phyloP scores from a whole-genome alignment of 53 echinoderm and acorn worm species.

The Crossaster papposus region DNA sequence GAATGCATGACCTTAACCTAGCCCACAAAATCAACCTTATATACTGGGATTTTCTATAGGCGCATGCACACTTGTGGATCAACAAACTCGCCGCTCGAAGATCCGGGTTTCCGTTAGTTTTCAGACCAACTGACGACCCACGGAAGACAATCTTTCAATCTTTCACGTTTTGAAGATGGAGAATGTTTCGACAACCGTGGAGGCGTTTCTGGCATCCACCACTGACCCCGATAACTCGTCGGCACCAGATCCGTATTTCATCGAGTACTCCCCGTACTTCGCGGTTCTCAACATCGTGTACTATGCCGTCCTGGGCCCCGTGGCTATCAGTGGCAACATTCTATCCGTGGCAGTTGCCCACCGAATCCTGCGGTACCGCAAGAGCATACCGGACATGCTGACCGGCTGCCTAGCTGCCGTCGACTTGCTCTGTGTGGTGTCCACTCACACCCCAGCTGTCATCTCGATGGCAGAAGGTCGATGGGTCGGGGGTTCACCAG shows the following conservation, averaged over 20 bases:
- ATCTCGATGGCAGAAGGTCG: conserved; percentile 43
- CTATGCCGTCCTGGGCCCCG: conserved; percentile 54
- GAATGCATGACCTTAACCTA: neutral
- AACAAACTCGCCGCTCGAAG: neutral
- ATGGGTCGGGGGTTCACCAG: conserved; percentile 62
- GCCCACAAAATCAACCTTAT: neutral
- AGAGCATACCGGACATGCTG: conserved; percentile 62
- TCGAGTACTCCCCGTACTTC: conserved; percentile 9
- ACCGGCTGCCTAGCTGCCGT: conserved; percentile 57
- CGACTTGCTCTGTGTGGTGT: conserved; percentile 46
- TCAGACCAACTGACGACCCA: neutral
- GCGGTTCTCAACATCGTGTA: conserved; percentile 49
- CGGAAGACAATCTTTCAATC: neutral
- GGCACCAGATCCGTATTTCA: neutral
- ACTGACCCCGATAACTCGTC: neutral
- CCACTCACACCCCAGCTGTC: conserved; percentile 51
- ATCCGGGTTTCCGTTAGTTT: neutral
- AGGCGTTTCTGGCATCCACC: neutral
- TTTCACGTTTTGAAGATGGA: neutral
- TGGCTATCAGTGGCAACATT: conserved; percentile 59
- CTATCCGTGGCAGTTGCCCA: conserved; percentile 44
- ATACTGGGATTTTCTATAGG: neutral
- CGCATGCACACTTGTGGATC: too few relatives aligned
- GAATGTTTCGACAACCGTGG: conserved; percentile 7
- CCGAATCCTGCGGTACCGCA: conserved; percentile 45